These are phyloP conservation scores for Sula dactylatra DNA, from an alignment of 2,113 vertebrate genomes.

Conservation along the genomic window DNA sequence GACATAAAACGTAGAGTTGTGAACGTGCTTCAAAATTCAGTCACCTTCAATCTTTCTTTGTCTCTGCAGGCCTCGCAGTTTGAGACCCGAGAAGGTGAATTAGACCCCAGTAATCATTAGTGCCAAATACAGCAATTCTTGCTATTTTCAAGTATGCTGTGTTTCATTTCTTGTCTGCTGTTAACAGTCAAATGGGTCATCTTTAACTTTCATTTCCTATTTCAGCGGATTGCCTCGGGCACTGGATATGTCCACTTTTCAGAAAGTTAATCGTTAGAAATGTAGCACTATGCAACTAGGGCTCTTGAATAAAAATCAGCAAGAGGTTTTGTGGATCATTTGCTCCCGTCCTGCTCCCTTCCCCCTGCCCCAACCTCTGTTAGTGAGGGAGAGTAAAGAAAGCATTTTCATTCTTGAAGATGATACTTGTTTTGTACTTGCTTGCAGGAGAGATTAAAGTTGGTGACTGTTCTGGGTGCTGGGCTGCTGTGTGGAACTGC, in stretches of 20 bases:
- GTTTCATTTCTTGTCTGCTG: background rate
- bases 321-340: background rate
- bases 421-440: slow-evolving; percentile 31
- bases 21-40: background rate
- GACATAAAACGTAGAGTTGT: background rate
- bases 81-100: background rate
- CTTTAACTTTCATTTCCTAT: background rate
- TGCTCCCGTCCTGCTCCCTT: too few species aligned
- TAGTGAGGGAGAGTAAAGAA: background rate
- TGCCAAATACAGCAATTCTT: background rate
- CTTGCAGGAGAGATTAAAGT: slow-evolving; percentile 89
- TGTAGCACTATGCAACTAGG: background rate
- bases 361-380: background rate
- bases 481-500: slow-evolving; percentile 97
- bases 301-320: background rate
- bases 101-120: background rate
- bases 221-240: background rate
- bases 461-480: slow-evolving; percentile 95
- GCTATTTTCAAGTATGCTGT: background rate
- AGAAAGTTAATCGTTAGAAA: background rate
- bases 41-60: background rate
- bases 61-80: background rate
- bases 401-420: background rate
- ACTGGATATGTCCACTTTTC: background rate
- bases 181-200: background rate